These are phyloP conservation scores for Hylaeus volcanicus DNA, from an alignment of 1,140 invertebrate genomes.

Conservation along the genomic window DNA sequence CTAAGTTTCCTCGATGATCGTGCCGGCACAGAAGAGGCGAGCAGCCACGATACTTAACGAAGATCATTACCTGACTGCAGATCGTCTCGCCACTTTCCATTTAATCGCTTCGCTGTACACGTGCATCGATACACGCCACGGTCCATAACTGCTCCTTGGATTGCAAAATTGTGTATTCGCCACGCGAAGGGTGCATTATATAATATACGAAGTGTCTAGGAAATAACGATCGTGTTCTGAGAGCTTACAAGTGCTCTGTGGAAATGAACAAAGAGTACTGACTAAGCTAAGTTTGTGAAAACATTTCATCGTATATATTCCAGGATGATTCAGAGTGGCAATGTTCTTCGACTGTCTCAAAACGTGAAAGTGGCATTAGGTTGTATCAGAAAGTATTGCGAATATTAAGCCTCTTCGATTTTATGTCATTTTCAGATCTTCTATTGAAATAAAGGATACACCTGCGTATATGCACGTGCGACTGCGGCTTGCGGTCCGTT, in stretches of 20 bases:
- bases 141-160: background rate
- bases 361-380: too few species aligned
- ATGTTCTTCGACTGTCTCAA: too few species aligned
- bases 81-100: conserved; percentile 49
- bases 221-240: background rate
- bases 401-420: too few species aligned
- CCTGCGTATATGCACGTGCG: too few species aligned
- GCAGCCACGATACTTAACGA: conserved; percentile 28
- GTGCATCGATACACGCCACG: background rate
- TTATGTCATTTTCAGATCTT: too few species aligned
- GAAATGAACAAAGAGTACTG: too few species aligned
- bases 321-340: too few species aligned
- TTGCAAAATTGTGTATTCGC: conserved; percentile 5
- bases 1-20: conserved; percentile 1
- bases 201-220: background rate
- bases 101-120: conserved; percentile 39
- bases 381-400: too few species aligned
- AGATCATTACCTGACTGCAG: conserved; percentile 44
- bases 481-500: too few species aligned
- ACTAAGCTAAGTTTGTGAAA: too few species aligned
- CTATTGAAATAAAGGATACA: too few species aligned
- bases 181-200: background rate
- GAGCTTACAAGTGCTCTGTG: background rate
- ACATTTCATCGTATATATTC: too few species aligned
- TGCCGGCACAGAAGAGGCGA: conserved; percentile 1